phyloP scores from a whole-genome alignment of 1,140 invertebrate species.

The Hormaphis cornu region DNA sequence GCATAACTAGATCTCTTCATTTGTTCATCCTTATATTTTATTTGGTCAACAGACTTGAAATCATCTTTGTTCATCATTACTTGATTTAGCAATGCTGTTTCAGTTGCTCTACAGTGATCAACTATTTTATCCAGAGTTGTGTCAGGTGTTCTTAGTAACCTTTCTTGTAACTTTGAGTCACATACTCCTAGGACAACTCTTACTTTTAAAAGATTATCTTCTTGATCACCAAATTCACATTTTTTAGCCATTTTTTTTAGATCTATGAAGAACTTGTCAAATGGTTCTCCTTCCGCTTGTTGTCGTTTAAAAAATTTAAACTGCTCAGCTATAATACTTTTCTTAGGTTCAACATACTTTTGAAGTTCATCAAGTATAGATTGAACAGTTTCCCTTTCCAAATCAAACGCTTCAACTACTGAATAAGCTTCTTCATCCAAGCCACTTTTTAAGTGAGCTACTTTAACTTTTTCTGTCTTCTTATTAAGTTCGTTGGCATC shows the following conservation, averaged over 20 bases:
- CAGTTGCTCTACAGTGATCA: not conserved
- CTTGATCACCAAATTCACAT: constrained; percentile 9
- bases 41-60: not conserved
- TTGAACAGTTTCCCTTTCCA: constrained; percentile 36
- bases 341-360: constrained; percentile 38
- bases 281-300: constrained; percentile 38
- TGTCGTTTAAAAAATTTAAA: constrained; percentile 37
- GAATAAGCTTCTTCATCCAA: not conserved
- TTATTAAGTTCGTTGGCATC: too few relatives aligned
- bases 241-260: constrained; percentile 10
- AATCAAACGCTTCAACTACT: constrained; percentile 25
- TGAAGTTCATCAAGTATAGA: constrained; percentile 37
- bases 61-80: not conserved
- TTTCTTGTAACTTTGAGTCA: not conserved
- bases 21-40: not conserved
- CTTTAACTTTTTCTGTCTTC: not conserved
- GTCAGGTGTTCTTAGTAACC: constrained; percentile 8
- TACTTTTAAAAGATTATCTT: not conserved
- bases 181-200: not conserved
- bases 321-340: constrained; percentile 37
- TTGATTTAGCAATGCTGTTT: not conserved
- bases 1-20: not conserved
- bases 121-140: not conserved
- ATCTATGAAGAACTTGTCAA: constrained; percentile 37
- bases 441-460: not conserved